Conservation (phyloP, 2,797 vertebrate species). For the Gallirallus australis region DNA sequence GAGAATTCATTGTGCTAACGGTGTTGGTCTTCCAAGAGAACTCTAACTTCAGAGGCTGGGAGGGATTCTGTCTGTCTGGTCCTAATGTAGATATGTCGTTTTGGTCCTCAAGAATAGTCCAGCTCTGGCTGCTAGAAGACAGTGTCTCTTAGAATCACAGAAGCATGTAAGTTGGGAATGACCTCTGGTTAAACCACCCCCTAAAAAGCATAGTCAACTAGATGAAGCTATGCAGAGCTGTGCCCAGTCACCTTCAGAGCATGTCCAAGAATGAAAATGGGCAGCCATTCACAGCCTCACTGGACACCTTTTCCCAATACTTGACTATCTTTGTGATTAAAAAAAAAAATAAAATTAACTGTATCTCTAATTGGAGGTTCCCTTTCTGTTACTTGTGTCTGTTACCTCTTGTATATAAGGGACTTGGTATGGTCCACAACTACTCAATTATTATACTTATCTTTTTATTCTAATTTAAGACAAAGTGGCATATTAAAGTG, state of each 20-base stretch:
- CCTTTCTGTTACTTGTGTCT: background rate
- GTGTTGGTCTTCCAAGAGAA: background rate
- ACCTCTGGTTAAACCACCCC: background rate
- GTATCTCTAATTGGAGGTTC: background rate
- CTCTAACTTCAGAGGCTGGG: background rate
- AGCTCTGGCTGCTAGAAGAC: background rate
- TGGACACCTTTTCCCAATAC: background rate
- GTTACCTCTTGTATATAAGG: background rate
- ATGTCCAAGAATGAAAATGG: background rate
- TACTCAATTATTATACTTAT: background rate
- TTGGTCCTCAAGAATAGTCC: background rate
- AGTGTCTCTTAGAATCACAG: background rate
- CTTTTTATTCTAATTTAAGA: background rate
- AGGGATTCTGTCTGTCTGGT: background rate
- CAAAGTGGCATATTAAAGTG: background rate
- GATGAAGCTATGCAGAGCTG: background rate
- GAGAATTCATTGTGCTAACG: background rate
- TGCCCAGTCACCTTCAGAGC: background rate
- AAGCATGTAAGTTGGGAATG: background rate
- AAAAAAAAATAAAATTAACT: background rate
- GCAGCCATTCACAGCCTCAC: background rate
- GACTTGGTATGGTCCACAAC: background rate
- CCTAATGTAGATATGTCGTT: background rate
- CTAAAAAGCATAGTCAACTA: background rate
- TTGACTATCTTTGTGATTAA: background rate